Percentiles rank a stretch among this genome's conserved stretches.
These are phyloP conservation scores for Blastobasis lacticolella DNA, from an alignment of 2,888 invertebrate species.

Conservation along the genomic window DNA sequence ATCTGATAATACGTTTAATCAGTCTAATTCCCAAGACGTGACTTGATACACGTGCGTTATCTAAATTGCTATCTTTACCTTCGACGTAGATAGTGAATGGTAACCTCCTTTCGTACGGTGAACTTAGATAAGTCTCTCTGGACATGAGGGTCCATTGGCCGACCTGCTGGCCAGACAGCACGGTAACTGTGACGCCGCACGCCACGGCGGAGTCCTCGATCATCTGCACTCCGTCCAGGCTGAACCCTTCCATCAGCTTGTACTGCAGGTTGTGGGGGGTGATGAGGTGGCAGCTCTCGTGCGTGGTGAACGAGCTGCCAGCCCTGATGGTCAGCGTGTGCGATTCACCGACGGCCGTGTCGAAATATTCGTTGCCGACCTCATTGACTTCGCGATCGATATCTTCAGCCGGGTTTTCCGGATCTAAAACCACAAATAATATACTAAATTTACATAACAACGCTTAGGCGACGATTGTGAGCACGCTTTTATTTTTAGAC, in stretches of 20 bases:
- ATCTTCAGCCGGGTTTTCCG: constrained; percentile 18
- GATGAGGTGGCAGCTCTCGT: constrained; percentile 38
- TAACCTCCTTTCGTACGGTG: constrained; percentile 37
- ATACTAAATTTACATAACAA: no score
- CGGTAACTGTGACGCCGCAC: constrained; percentile 35
- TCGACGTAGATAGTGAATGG: constrained; percentile 42
- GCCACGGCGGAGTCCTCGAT: constrained; percentile 21
- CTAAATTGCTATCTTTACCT: constrained; percentile 30
- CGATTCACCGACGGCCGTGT: constrained; percentile 16
- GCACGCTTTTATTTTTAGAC: neutral
- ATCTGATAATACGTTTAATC: constrained; percentile 9
- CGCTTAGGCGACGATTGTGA: neutral
- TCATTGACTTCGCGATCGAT: constrained; percentile 20
- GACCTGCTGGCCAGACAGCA: constrained; percentile 28
- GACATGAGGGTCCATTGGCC: constrained; percentile 51
- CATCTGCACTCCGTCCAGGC: constrained; percentile 28
- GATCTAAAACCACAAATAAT: constrained; percentile 23
- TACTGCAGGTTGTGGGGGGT: constrained; percentile 36
- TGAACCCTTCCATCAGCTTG: constrained; percentile 27
- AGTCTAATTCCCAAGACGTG: constrained; percentile 45
- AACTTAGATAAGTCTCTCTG: constrained; percentile 22
- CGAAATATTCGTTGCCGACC: constrained; percentile 9
- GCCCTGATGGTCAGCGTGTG: neutral
- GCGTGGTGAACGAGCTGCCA: neutral
- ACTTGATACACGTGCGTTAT: constrained; percentile 34